A percentile compares a stretch with the other conserved stretches of the same genome.
phyloP scores from a whole-genome alignment of 2,888 invertebrate genomes.

The Diplolepis rosae region DNA sequence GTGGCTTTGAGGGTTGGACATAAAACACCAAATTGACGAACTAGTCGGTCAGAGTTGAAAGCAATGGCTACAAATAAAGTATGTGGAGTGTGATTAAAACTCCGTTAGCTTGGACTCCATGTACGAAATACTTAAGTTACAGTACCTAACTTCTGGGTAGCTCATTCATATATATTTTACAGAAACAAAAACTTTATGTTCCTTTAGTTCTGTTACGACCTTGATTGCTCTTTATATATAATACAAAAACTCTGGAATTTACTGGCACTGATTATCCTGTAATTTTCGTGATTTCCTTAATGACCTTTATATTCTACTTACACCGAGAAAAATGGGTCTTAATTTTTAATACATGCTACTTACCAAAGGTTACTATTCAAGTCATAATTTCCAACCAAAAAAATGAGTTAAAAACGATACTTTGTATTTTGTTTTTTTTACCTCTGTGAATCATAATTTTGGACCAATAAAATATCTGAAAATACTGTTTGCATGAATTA shows the following conservation, averaged over 20 bases:
- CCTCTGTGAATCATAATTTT: no score
- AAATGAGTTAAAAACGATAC: no score
- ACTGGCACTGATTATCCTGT: conserved; percentile 48
- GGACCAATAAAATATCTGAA: no score
- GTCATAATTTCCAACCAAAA: no score
- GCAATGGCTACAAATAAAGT: conserved; percentile 24
- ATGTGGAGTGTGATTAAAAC: conserved; percentile 49
- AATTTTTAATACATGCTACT: no score
- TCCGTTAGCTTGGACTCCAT: conserved; percentile 43
- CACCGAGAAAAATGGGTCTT: no score
- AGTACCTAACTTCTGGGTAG: conserved; percentile 29
- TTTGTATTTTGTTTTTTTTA: no score
- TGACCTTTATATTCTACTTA: conserved; percentile 39
- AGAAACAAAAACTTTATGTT: background rate
- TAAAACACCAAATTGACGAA: background rate
- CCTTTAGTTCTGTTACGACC: background rate
- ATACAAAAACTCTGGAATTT: conserved; percentile 42
- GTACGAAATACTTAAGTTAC: conserved; percentile 51
- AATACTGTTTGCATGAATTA: no score
- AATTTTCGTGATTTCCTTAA: conserved; percentile 46
- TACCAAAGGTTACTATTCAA: no score
- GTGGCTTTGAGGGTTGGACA: conserved; percentile 25
- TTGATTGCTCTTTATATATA: conserved; percentile 18
- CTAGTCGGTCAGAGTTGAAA: background rate
- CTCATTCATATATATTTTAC: background rate